These are phyloP conservation scores for Pseudachorutes palmiensis DNA, from an alignment of 1,140 invertebrate genomes.

Conservation along the genomic window DNA sequence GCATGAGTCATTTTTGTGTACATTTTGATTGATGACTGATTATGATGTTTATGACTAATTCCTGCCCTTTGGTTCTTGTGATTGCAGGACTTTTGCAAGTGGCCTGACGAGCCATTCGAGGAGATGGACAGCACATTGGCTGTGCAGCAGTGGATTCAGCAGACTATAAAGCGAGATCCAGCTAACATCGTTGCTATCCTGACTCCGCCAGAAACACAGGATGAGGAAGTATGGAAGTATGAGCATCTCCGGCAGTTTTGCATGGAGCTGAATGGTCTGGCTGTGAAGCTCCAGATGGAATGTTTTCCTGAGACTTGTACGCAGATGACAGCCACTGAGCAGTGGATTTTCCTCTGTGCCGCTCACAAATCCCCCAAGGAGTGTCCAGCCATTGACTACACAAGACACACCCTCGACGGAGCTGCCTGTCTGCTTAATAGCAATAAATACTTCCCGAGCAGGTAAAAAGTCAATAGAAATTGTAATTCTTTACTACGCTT, in stretches of 20 bases:
- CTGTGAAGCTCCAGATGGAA: conserved; percentile 84
- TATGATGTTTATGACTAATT: not conserved
- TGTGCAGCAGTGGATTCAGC: conserved; percentile 98
- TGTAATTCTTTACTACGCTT: conserved; percentile 4
- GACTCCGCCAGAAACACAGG: conserved; percentile 90
- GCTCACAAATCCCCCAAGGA: conserved; percentile 99
- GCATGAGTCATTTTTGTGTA: not conserved
- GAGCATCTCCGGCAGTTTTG: conserved; percentile 98
- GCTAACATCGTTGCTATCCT: conserved; percentile 89
- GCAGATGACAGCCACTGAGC: conserved; percentile 99
- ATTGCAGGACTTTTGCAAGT: conserved; percentile 89
- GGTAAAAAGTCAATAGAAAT: conserved; percentile 49
- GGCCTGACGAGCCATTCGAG: conserved; percentile 97
- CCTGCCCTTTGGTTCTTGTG: too few species aligned
- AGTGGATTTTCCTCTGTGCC: conserved; percentile 99
- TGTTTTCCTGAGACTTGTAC: conserved; percentile 94
- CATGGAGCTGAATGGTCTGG: conserved; percentile 96
- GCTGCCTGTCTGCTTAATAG: conserved; percentile 97
- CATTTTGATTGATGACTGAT: not conserved
- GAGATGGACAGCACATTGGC: conserved; percentile 99
- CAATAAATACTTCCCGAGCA: conserved; percentile 99
- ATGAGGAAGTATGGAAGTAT: conserved; percentile 99
- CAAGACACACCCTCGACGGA: conserved; percentile 96
- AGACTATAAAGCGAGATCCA: conserved; percentile 87
- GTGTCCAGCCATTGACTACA: conserved; percentile 99